phyloP scores from a whole-genome alignment of 2,888 invertebrate species.

The Himalopsyche japonica region DNA sequence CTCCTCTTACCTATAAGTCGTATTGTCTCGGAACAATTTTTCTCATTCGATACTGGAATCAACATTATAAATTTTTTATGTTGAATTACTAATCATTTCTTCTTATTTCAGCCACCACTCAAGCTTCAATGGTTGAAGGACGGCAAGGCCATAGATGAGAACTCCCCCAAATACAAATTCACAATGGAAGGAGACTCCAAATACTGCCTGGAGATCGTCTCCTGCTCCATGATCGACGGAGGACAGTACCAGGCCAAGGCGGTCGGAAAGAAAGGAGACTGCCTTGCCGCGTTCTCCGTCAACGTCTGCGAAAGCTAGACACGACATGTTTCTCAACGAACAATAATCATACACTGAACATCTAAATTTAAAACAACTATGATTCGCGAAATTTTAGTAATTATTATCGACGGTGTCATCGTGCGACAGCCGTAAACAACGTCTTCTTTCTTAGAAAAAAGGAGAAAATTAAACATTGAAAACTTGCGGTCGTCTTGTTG shows the following conservation, averaged over 20 bases:
- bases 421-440: background rate
- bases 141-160: constrained; percentile 85
- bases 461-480: background rate
- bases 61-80: too few species aligned
- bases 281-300: constrained; percentile 82
- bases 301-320: constrained; percentile 67
- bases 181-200: constrained; percentile 79
- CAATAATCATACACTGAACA: background rate
- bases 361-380: background rate
- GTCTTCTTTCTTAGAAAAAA: background rate
- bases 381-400: background rate
- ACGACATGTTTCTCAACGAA: background rate
- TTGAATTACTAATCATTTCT: background rate
- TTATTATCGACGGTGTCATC: background rate
- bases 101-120: constrained; percentile 58
- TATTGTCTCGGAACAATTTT: too few species aligned
- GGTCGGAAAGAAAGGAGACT: constrained; percentile 83
- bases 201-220: constrained; percentile 77
- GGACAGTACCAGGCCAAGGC: constrained; percentile 89
- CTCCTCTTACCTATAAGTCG: too few species aligned
- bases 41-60: too few species aligned
- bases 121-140: constrained; percentile 88
- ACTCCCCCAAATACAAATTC: constrained; percentile 75
- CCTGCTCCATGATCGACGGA: constrained; percentile 75
- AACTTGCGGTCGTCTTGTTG: background rate